Evolutionary conservation across 2,113 vertebrate genomes (phyloP).

Genomic region (Melospiza georgiana): DNA sequence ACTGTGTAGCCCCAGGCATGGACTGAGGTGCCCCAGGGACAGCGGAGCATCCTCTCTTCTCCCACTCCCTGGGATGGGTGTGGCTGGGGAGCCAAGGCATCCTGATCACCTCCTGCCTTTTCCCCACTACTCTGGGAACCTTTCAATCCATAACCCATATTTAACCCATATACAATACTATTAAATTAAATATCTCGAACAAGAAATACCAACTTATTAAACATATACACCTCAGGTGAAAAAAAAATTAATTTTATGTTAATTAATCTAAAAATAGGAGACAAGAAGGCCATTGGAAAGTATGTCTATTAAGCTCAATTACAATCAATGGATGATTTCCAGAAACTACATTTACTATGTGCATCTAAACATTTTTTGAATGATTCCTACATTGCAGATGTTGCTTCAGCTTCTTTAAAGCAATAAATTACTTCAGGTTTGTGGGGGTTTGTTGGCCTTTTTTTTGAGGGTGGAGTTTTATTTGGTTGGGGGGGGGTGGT

Average conservation of each 20-base stretch:
- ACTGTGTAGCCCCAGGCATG: neutral
- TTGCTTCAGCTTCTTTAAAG: neutral
- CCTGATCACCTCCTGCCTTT: neutral
- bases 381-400: neutral
- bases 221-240: neutral
- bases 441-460: rapidly evolving
- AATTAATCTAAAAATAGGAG: conserved; percentile 26
- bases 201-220: neutral
- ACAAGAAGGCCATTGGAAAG: neutral
- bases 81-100: neutral
- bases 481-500: neutral
- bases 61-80: rapidly evolving
- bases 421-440: neutral
- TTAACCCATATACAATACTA: neutral
- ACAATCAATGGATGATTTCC: conserved; percentile 8
- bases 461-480: rapidly evolving
- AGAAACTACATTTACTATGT: neutral
- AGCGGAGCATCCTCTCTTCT: neutral
- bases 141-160: neutral
- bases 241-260: neutral
- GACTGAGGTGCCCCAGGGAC: neutral
- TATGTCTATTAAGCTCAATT: neutral
- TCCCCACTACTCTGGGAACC: neutral
- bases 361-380: neutral
- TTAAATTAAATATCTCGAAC: neutral